These are phyloP conservation scores for Engystomops pustulosus DNA, from an alignment of 2,113 vertebrate species.

Conservation along the genomic window DNA sequence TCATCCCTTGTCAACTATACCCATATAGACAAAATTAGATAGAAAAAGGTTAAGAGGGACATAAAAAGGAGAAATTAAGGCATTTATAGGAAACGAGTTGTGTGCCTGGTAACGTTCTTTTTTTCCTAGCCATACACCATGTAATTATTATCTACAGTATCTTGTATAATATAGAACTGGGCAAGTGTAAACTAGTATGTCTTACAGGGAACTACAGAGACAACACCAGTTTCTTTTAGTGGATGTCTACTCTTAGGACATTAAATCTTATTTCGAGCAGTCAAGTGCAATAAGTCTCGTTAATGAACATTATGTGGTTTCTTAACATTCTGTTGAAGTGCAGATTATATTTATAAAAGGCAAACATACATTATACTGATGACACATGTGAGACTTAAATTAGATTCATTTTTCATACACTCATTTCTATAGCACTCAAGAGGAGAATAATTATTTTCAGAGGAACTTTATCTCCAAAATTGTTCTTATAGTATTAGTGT, in stretches of 20 bases:
- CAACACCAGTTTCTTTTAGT: not conserved
- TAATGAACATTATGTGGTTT: constrained; percentile 21
- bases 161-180: too few species aligned
- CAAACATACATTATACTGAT: constrained; percentile 15
- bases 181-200: too few species aligned
- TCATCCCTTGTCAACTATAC: too few species aligned
- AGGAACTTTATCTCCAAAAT: not conserved
- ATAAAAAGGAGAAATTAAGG: too few species aligned
- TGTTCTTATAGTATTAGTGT: not conserved
- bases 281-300: not conserved
- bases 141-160: too few species aligned
- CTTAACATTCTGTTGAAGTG: not conserved
- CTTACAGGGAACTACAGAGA: not conserved
- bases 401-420: constrained; percentile 13
- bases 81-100: too few species aligned
- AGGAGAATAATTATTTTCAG: constrained; percentile 7
- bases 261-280: not conserved
- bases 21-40: not conserved
- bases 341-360: constrained; percentile 31
- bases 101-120: too few species aligned
- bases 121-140: too few species aligned
- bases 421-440: constrained; percentile 14
- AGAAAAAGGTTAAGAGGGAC: not conserved
- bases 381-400: not conserved
- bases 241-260: not conserved